A percentile compares a stretch with the other conserved stretches of the same genome.
Conservation (phyloP, 2,113 vertebrate species). For the Potamarius usumacintae region DNA sequence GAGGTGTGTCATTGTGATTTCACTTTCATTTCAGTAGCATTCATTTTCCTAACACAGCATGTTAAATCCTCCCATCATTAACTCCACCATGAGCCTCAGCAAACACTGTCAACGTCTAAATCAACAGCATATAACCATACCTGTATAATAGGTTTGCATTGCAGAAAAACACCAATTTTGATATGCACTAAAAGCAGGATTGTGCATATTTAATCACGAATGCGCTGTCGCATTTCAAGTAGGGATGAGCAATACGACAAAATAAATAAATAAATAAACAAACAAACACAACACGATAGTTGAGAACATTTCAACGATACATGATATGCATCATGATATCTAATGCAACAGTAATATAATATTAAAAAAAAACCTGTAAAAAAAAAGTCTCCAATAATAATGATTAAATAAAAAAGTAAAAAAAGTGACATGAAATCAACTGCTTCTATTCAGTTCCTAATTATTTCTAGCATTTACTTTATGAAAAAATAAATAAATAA, state of each 20-base stretch:
- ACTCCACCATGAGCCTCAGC: not conserved
- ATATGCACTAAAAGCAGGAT: not conserved
- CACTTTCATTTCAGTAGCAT: slow-evolving; percentile 27
- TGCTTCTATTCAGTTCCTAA: no score
- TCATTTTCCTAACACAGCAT: not conserved
- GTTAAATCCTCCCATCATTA: not conserved
- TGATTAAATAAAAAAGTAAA: no score
- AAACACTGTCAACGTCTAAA: not conserved
- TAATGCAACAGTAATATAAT: no score
- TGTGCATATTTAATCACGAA: not conserved
- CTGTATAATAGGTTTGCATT: not conserved
- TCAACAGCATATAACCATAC: not conserved
- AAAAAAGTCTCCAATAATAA: no score
- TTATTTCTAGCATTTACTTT: no score
- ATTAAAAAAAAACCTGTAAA: no score
- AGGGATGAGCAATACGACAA: not conserved
- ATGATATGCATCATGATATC: not conserved
- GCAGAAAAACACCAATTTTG: not conserved
- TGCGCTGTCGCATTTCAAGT: not conserved
- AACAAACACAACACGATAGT: not conserved
- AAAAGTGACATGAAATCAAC: no score
- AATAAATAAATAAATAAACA: not conserved
- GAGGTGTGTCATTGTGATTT: not conserved
- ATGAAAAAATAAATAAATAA: no score
- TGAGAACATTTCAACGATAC: no score